phyloP scores from a whole-genome alignment of 2,113 vertebrate species.

The Atrichornis clamosus region DNA sequence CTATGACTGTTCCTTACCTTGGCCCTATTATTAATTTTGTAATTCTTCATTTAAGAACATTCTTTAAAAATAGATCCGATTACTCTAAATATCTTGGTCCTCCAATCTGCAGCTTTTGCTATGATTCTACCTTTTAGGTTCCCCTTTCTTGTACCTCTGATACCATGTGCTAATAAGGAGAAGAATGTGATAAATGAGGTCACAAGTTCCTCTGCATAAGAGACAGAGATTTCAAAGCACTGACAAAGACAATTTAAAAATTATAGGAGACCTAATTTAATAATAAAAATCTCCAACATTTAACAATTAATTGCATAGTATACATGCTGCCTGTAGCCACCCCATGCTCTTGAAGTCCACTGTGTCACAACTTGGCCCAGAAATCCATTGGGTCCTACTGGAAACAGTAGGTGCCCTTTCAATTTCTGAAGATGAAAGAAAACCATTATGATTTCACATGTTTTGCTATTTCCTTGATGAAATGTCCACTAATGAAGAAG shows the following conservation, averaged over 20 bases:
- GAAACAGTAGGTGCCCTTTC: background rate
- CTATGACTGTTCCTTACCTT: background rate
- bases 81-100: background rate
- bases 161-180: background rate
- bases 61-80: background rate
- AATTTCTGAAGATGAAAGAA: background rate
- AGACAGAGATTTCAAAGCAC: conserved; percentile 23
- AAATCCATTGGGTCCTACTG: background rate
- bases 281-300: background rate
- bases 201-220: background rate
- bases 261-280: conserved; percentile 3
- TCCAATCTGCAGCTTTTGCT: background rate
- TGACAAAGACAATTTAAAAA: conserved; percentile 25
- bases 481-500: background rate
- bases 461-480: background rate
- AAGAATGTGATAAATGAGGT: conserved; percentile 22
- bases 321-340: background rate
- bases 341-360: background rate
- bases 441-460: background rate
- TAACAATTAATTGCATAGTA: background rate
- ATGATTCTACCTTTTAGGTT: background rate
- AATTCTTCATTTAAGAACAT: background rate
- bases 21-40: background rate
- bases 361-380: background rate
- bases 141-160: background rate